Evolutionary conservation across 2,888 invertebrate species (phyloP).

Genomic region (Brachyopa scutellaris): DNA sequence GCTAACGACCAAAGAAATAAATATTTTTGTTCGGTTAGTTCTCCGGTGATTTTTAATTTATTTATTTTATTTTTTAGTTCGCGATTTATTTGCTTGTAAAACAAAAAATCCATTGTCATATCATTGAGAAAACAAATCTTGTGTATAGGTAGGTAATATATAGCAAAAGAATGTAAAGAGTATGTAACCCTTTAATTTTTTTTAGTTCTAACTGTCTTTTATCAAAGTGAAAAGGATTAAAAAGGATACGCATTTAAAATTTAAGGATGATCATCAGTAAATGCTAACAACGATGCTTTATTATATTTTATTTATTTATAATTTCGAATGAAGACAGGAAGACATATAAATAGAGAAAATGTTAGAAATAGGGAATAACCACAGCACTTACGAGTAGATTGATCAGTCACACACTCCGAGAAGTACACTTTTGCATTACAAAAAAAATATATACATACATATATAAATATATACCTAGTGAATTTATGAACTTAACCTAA

Average conservation of each 20-base stretch:
- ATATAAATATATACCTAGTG: too few species aligned
- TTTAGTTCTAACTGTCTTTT: constrained; percentile 7
- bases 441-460: too few species aligned
- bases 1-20: constrained; percentile 64
- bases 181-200: not conserved
- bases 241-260: not conserved
- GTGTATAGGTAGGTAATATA: constrained; percentile 57
- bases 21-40: not conserved
- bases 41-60: not conserved
- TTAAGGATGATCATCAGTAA: constrained; percentile 26
- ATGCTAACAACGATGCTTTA: constrained; percentile 63
- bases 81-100: too few species aligned
- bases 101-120: constrained; percentile 38
- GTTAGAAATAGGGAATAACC: constrained; percentile 45
- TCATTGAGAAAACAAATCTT: constrained; percentile 20
- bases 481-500: constrained; percentile 64
- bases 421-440: constrained; percentile 14
- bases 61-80: not conserved
- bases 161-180: constrained; percentile 35
- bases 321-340: not conserved
- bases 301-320: not conserved
- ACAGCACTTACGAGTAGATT: constrained; percentile 61
- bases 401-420: constrained; percentile 32
- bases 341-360: constrained; percentile 35
- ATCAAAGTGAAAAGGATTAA: not conserved